Evolutionary conservation across 30 jellyfish, hydroid and myxozoan genomes (phyloP).

Genomic region (Nemopilema nomurai): DNA sequence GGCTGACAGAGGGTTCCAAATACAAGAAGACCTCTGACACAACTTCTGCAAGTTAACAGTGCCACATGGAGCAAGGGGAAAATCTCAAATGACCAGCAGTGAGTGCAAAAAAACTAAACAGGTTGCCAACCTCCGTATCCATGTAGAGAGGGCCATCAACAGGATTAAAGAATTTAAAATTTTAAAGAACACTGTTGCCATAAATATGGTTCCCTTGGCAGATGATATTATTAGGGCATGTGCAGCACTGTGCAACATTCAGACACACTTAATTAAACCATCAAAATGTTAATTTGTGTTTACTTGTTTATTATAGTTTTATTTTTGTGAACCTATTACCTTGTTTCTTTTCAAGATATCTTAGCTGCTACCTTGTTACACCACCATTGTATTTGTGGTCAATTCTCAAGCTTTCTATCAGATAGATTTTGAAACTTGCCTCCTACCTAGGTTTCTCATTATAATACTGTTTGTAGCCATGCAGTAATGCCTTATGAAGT

Average conservation of each 20-base stretch:
- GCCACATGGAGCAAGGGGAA: constrained; percentile 26
- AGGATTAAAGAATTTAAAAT: constrained; percentile 15
- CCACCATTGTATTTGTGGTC: too few species aligned
- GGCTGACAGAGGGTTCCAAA: background rate
- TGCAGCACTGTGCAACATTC: constrained; percentile 66
- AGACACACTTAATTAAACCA: constrained; percentile 50
- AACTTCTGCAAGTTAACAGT: constrained; percentile 1
- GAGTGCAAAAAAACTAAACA: constrained; percentile 3
- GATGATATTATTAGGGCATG: constrained; percentile 59
- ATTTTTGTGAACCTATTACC: too few species aligned
- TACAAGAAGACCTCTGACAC: background rate
- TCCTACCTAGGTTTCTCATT: too few species aligned
- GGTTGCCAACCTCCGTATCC: constrained; percentile 48
- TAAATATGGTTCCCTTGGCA: constrained; percentile 46
- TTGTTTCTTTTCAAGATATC: too few species aligned
- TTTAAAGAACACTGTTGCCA: constrained; percentile 27
- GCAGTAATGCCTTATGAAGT: too few species aligned
- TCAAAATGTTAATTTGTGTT: too few species aligned
- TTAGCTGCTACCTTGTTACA: too few species aligned
- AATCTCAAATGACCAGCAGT: constrained; percentile 3
- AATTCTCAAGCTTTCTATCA: too few species aligned
- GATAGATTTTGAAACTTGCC: too few species aligned
- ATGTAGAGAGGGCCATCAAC: constrained; percentile 39
- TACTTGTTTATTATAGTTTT: too few species aligned
- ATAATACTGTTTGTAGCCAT: too few species aligned